phyloP scores from a whole-genome alignment of 2,888 invertebrate genomes.

The Adelphocoris suturalis region DNA sequence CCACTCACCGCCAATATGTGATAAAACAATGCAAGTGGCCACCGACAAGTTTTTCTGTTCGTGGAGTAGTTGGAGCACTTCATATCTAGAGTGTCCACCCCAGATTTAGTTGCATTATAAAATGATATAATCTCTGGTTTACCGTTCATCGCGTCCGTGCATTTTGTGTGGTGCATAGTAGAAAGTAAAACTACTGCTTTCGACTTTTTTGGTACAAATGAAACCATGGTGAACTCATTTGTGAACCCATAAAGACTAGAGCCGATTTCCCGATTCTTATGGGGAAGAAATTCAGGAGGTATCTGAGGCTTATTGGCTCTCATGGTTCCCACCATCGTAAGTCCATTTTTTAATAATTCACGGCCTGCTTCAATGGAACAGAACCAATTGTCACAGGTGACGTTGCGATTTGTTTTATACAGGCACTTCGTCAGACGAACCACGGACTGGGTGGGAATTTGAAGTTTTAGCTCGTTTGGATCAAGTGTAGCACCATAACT shows the following conservation, averaged over 20 bases:
- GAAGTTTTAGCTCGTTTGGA: slow-evolving; percentile 1
- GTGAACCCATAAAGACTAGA: slow-evolving; percentile 44
- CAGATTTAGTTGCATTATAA: slow-evolving; percentile 35
- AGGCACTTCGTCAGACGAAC: slow-evolving; percentile 6
- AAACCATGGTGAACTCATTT: slow-evolving; percentile 40
- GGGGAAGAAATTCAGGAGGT: slow-evolving; percentile 29
- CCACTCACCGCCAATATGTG: background rate
- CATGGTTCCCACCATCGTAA: slow-evolving; percentile 37
- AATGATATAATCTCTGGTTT: slow-evolving; percentile 38
- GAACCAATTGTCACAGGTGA: no score
- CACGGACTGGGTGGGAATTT: slow-evolving; percentile 12
- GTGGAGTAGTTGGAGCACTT: slow-evolving; percentile 36
- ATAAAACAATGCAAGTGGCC: slow-evolving; percentile 44
- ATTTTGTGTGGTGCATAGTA: slow-evolving; percentile 20
- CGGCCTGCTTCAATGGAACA: background rate
- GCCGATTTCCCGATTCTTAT: slow-evolving; percentile 6
- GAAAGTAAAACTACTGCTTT: slow-evolving; percentile 42
- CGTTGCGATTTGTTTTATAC: background rate
- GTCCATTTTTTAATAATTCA: slow-evolving; percentile 28
- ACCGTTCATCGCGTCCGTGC: background rate
- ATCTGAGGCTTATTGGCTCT: slow-evolving; percentile 31
- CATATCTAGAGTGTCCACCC: slow-evolving; percentile 31
- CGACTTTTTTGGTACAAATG: slow-evolving; percentile 34
- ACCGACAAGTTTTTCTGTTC: slow-evolving; percentile 3
- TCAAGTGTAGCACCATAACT: background rate